Base-by-base conservation (phyloP, 2,797 vertebrate species). In the Squalus acanthias region DNA sequence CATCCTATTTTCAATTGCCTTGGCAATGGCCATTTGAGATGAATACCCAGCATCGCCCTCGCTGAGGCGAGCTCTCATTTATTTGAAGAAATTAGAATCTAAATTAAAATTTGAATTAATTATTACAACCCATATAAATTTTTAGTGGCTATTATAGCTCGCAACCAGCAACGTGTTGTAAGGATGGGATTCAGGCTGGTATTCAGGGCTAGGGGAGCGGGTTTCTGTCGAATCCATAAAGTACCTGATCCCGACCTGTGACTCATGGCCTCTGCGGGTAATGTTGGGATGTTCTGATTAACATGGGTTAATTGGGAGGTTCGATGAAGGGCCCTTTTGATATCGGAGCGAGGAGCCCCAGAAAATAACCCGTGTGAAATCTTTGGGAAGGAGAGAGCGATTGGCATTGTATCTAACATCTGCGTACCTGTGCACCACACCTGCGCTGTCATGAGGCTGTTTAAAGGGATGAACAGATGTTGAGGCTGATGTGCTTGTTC, bases 91-190 rank as follows among this genome's bases (percentile, higher is more conserved):
- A 93, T 93, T 39, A 69, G 91, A 93, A 93, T 46, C 22, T 9
- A 93, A 93, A 93, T 93, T 93, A 93, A 93, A 67, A 93, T 93
- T 69, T 69, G 91, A 93, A 93, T 93, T 69, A 93, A 93, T 93
- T 46, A 93, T 93, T 67, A 69, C n/a, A 65, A 93, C 65, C 91
- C 91, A 69, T 22, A 93, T 93, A 12, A 67, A 93, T 69, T 93
- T 39, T 22, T 4, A 69, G 91, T 46, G n/a, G n/a, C n/a, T 67
- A 46, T 93, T 93, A 69, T 69, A 22, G 63, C 0, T 46, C 20
- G 46, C 17, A 22, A 46, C 79, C 79, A 22, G 79, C 39, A 20
- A 10, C 12, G 39, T n/a, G 63, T 39, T 93, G 91, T 17, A 10
- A 20, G 82, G 65, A 67, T 17, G 13, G 82, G 22, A 85, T 85